Conservation (phyloP, 2,113 vertebrate species). For the Periophthalmodon schlosseri region DNA sequence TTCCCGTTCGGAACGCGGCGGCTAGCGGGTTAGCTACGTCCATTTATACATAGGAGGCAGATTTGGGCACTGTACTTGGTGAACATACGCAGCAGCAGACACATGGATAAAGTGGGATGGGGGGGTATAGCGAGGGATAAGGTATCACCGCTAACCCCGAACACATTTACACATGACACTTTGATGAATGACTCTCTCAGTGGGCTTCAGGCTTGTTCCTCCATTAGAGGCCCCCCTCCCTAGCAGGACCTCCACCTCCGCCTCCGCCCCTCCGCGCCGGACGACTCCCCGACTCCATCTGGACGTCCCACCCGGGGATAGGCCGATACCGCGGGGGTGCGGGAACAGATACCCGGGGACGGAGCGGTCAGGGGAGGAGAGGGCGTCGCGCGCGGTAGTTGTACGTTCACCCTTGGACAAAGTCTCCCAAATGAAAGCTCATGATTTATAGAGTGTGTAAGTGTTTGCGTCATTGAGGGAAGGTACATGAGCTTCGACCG, state of each 20-base stretch:
- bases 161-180: constrained; percentile 91
- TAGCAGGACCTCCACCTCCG: constrained; percentile 26
- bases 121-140: constrained; percentile 75
- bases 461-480: background rate
- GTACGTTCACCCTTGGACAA: constrained; percentile 39
- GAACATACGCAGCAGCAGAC: constrained; percentile 68
- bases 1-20: no score
- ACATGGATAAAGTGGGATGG: constrained; percentile 76
- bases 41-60: constrained; percentile 9
- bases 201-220: constrained; percentile 78
- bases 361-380: background rate
- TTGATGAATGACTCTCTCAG: constrained; percentile 91
- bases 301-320: constrained; percentile 74
- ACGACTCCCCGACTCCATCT: constrained; percentile 84
- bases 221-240: constrained; percentile 78
- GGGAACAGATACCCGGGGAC: background rate
- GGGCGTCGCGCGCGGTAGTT: constrained; percentile 11
- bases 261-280: constrained; percentile 18
- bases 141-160: constrained; percentile 85
- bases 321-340: background rate
- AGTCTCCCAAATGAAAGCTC: constrained; percentile 41
- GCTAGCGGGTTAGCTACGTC: no score
- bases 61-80: constrained; percentile 43
- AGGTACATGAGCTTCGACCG: background rate
- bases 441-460: constrained; percentile 52